Evolutionary conservation across 92 coral and sea anemone species (phyloP), one percentile per base, ranked within the genome.

Genomic region (Phymanthus crucifer): DNA sequence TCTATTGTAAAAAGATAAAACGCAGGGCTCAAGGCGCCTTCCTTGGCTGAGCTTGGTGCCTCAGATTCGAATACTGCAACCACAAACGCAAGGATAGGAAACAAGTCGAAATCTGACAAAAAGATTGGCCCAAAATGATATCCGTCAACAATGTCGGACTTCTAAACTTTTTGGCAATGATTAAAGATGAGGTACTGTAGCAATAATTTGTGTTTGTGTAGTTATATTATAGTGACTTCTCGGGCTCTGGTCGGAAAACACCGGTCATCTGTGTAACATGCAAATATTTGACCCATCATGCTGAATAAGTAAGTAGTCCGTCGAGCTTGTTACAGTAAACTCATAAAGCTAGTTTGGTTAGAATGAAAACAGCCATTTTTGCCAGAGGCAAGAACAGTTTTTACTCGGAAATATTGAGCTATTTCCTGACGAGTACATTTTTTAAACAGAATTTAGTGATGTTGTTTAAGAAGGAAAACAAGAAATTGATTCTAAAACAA

Each of bases 261-360:
- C 90, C 89, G 79, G 94, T 87, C 89, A 87, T 84, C 94, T 77
- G 83, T 84, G 67, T 75, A 90, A 75, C 97, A 83, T 78, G 97
- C 97, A 93, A 93, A 93, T 93, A 93, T 93, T 93, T 93, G 86
- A 78, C 87, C 90, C 92, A 87, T 90, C 90, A 89, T 79, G 87
- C 78, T 81, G 87, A 85, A 76, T 84, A 89, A 92, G 90, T 84
- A 87, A 80, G 90, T 84, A 87, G 83, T 38, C 78, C 56, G 75
- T 37, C 38, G 65, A 86, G 89, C 86, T 83, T 75, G 83, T 86
- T 77, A 82, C 85, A 75, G 94, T 87, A 85, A 90, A 86, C 93
- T 84, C 54, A 75, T 72, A 86, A 81, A 79, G 69, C 77, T 78
- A 32, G 29, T 69, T 69, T 69, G 24, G 40, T 69, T 21, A 34